Evolutionary conservation across 2,888 invertebrate species (phyloP).

Genomic region (Drosophila pseudotakahashii): DNA sequence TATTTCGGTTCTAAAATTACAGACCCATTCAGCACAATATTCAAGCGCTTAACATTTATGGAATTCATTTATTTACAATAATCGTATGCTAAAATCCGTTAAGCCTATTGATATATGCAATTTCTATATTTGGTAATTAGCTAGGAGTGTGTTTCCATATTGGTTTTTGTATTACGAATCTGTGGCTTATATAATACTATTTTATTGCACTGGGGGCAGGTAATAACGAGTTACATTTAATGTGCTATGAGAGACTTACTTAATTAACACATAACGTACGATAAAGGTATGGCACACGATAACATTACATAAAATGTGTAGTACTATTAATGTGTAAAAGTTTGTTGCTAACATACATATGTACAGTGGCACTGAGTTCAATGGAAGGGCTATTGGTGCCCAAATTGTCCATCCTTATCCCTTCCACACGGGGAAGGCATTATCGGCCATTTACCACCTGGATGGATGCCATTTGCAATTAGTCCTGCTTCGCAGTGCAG

Average conservation of each 20-base stretch:
- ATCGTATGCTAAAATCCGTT: constrained; percentile 8
- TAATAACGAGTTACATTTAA: constrained; percentile 33
- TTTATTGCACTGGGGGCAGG: constrained; percentile 38
- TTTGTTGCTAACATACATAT: constrained; percentile 14
- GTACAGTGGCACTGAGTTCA: constrained; percentile 6
- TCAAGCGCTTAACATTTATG: constrained; percentile 27
- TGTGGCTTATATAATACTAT: constrained; percentile 24
- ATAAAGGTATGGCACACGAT: constrained; percentile 9
- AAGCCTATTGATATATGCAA: constrained; percentile 41
- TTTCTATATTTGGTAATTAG: constrained; percentile 15
- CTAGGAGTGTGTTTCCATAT: background rate
- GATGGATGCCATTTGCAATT: background rate
- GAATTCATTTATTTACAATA: constrained; percentile 45
- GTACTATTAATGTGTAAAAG: constrained; percentile 12
- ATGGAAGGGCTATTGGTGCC: constrained; percentile 1
- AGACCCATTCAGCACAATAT: constrained; percentile 3
- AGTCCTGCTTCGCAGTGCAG: constrained; percentile 6
- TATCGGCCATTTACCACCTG: background rate
- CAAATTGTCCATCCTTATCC: background rate
- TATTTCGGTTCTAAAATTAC: background rate
- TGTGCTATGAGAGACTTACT: constrained; percentile 31
- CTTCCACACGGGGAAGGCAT: background rate
- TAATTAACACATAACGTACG: constrained; percentile 62
- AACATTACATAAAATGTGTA: constrained; percentile 10
- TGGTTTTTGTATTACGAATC: background rate